Evolutionary conservation across 2,797 vertebrate species (phyloP).

Genomic region (Brotula barbata): DNA sequence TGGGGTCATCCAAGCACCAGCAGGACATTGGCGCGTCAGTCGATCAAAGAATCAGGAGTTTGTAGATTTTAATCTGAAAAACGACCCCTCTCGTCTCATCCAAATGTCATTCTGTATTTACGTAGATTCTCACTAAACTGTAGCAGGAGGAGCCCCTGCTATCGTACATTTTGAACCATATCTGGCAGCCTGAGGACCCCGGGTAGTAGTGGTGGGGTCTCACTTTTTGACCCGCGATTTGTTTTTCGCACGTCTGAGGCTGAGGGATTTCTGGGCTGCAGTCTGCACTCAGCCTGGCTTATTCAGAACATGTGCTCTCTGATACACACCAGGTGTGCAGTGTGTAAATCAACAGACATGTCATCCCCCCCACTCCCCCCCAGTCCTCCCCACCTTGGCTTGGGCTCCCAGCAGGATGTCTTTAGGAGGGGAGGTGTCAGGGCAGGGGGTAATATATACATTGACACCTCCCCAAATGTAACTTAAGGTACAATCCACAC

Average conservation of each 20-base stretch:
- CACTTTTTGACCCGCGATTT: slow-evolving; percentile 24
- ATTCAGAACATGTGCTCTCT: slow-evolving; percentile 26
- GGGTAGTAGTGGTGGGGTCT: too few relatives aligned
- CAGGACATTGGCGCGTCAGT: background rate
- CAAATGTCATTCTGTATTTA: background rate
- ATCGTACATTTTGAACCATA: slow-evolving; percentile 1
- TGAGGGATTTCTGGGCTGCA: slow-evolving; percentile 7
- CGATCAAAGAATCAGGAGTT: background rate
- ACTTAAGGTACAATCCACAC: slow-evolving; percentile 74
- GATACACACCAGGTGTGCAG: slow-evolving; percentile 52
- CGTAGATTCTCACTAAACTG: too few relatives aligned
- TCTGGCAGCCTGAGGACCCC: background rate
- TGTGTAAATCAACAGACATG: slow-evolving; percentile 59
- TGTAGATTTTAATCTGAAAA: background rate
- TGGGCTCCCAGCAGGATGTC: slow-evolving; percentile 41
- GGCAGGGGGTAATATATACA: slow-evolving; percentile 43
- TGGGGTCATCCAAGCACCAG: slow-evolving; percentile 11
- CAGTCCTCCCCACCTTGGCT: too few relatives aligned
- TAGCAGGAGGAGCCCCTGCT: too few relatives aligned
- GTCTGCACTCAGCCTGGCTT: slow-evolving; percentile 21
- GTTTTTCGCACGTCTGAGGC: slow-evolving; percentile 32
- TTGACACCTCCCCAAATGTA: slow-evolving; percentile 77
- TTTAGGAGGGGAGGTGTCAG: slow-evolving; percentile 1
- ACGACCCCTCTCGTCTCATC: background rate
- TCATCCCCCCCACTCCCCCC: slow-evolving; percentile 12